phyloP scores from a whole-genome alignment of 2,888 invertebrate species.

The Cryptocheilus praepositus region DNA sequence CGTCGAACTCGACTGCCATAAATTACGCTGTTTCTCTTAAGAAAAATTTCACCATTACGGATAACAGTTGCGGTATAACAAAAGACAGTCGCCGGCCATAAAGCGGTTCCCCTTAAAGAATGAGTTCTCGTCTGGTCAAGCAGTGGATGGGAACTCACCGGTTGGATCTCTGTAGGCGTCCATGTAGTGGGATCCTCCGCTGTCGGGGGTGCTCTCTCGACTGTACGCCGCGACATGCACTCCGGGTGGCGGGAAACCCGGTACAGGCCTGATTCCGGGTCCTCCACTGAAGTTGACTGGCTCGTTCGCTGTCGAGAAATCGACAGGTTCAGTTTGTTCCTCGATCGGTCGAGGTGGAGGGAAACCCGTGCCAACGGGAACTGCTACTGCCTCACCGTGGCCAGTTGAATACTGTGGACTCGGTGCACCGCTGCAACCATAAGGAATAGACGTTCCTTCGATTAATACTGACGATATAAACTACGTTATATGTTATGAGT shows the following conservation, averaged over 20 bases:
- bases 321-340: slow-evolving; percentile 84
- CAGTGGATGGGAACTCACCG: slow-evolving; percentile 77
- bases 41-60: too few species aligned
- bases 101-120: too few species aligned
- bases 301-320: slow-evolving; percentile 82
- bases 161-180: slow-evolving; percentile 91
- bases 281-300: slow-evolving; percentile 79
- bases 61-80: too few species aligned
- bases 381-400: slow-evolving; percentile 76
- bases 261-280: slow-evolving; percentile 77
- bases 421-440: slow-evolving; percentile 75
- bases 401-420: slow-evolving; percentile 79
- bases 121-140: too few species aligned
- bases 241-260: slow-evolving; percentile 79
- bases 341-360: slow-evolving; percentile 78
- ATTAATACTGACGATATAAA: too few species aligned
- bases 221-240: slow-evolving; percentile 80
- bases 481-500: too few species aligned
- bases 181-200: slow-evolving; percentile 91
- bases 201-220: slow-evolving; percentile 92
- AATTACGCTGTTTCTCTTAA: too few species aligned
- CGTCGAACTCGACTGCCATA: too few species aligned
- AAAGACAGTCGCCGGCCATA: too few species aligned
- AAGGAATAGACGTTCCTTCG: background rate
- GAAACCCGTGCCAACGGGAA: slow-evolving; percentile 77